Conservation (phyloP, 2,797 vertebrate genomes). For the Momotus momota region DNA sequence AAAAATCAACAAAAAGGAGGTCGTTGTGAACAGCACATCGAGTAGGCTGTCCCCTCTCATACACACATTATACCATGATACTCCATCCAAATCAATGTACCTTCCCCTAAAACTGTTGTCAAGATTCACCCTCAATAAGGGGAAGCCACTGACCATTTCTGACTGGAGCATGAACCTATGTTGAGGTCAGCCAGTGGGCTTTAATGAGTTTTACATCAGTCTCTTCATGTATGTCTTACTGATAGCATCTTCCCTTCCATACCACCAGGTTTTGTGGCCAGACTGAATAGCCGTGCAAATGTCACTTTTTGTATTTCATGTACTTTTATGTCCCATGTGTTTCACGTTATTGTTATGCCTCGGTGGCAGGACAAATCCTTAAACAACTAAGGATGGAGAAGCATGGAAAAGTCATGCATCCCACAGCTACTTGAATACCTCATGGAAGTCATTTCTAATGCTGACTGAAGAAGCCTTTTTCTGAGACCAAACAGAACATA, state of each 20-base stretch:
- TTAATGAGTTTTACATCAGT: neutral
- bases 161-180: neutral
- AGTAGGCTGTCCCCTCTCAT: neutral
- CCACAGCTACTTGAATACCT: neutral
- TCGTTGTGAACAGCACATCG: neutral
- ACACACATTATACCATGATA: rapidly evolving
- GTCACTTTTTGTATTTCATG: neutral
- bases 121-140: neutral
- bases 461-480: neutral
- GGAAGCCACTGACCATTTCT: neutral
- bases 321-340: neutral
- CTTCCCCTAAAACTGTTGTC: neutral
- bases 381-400: neutral
- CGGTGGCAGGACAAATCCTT: slow-evolving; percentile 4
- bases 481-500: slow-evolving; percentile 23
- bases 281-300: neutral
- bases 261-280: neutral
- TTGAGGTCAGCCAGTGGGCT: neutral
- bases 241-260: neutral
- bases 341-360: neutral
- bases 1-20: neutral
- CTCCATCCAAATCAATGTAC: neutral
- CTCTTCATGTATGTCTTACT: neutral
- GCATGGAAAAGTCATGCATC: neutral
- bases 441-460: slow-evolving; percentile 28